These are phyloP conservation scores for Sigmodon hispidus DNA, from an alignment of 2,113 vertebrate species.

Conservation along the genomic window DNA sequence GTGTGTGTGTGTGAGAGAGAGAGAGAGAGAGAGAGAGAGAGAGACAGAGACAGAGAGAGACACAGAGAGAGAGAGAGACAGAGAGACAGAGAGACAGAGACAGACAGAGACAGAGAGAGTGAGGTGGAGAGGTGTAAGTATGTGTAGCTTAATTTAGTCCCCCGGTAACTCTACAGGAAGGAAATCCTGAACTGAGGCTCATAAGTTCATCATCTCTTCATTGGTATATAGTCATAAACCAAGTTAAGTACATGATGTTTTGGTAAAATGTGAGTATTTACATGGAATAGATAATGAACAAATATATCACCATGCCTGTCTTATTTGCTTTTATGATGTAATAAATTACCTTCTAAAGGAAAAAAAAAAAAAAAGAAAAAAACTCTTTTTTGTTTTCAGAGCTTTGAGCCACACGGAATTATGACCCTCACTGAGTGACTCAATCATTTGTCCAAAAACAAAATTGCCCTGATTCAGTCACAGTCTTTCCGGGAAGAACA, in stretches of 20 bases:
- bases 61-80: too few species aligned
- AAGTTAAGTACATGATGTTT: neutral
- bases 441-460: neutral
- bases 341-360: neutral
- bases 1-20: too few species aligned
- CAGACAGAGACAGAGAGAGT: too few species aligned
- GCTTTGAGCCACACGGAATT: neutral
- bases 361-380: neutral
- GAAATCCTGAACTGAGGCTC: neutral
- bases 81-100: too few species aligned
- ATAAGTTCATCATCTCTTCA: neutral
- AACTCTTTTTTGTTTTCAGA: neutral
- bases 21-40: too few species aligned
- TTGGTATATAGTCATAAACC: neutral
- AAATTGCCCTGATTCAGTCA: neutral
- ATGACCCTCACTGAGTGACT: neutral
- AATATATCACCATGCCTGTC: neutral
- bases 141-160: neutral
- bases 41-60: too few species aligned
- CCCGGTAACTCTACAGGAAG: neutral
- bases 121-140: too few species aligned
- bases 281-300: neutral
- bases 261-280: constrained; percentile 13
- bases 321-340: neutral
- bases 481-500: neutral